Evolutionary conservation across 2,113 vertebrate genomes (phyloP).

Genomic region (Sardina pilchardus): DNA sequence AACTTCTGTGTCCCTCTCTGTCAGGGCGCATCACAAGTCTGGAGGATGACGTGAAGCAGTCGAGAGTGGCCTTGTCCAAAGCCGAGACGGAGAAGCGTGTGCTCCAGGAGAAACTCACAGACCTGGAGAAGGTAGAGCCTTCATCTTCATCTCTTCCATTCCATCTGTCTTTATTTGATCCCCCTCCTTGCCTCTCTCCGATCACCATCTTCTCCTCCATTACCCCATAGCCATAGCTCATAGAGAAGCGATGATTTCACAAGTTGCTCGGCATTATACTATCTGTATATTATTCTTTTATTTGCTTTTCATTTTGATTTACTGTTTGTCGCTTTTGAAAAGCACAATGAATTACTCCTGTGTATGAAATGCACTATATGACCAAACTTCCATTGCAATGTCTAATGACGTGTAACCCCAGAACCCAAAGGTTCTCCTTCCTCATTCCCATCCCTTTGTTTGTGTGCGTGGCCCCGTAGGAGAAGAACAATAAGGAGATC

Average conservation of each 20-base stretch:
- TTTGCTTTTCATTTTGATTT: too few species aligned
- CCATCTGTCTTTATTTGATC: neutral
- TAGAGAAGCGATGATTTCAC: neutral
- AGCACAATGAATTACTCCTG: too few species aligned
- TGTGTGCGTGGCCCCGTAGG: slow-evolving; percentile 67
- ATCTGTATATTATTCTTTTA: neutral
- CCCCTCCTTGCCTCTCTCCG: neutral
- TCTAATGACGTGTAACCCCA: neutral
- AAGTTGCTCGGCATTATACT: neutral
- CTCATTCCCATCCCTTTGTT: neutral
- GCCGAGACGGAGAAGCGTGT: slow-evolving; percentile 88
- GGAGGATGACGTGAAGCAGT: slow-evolving; percentile 86
- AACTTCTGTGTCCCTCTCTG: neutral
- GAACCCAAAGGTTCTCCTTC: neutral
- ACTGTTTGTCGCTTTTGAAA: too few species aligned
- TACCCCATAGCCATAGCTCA: neutral
- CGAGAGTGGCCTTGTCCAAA: slow-evolving; percentile 81
- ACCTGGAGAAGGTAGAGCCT: slow-evolving; percentile 88
- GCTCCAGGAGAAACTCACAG: slow-evolving; percentile 86
- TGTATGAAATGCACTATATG: too few species aligned
- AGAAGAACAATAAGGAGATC: slow-evolving; percentile 97
- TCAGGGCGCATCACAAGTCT: slow-evolving; percentile 85
- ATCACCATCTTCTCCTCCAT: neutral
- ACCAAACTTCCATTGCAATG: too few species aligned
- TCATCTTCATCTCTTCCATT: neutral